These are phyloP conservation scores for Prosapia bicincta DNA, from an alignment of 2,888 invertebrate genomes.

Conservation along the genomic window DNA sequence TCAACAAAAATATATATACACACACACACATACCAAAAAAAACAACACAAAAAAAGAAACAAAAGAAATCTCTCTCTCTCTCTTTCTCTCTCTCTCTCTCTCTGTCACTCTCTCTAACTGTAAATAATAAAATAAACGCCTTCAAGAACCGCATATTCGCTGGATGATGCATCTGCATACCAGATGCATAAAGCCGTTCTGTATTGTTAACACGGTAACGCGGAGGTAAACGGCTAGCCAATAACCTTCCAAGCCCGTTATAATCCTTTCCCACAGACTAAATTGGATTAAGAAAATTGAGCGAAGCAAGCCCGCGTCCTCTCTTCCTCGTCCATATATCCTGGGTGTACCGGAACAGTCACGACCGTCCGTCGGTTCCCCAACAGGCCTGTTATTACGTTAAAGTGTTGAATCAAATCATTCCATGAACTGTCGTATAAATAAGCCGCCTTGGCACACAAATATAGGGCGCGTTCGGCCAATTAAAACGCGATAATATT, in stretches of 20 bases:
- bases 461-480: background rate
- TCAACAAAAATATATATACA: too few species aligned
- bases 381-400: background rate
- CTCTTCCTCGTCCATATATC: background rate
- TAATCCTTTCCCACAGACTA: background rate
- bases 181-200: too few species aligned
- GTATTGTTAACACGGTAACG: background rate
- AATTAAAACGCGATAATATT: background rate
- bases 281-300: constrained; percentile 2
- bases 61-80: too few species aligned
- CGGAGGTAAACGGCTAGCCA: background rate
- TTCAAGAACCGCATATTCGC: too few species aligned
- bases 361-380: background rate
- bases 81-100: too few species aligned
- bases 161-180: too few species aligned
- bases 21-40: too few species aligned
- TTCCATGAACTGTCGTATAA: background rate
- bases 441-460: background rate
- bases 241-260: background rate
- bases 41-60: too few species aligned
- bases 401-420: background rate
- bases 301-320: background rate
- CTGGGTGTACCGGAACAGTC: background rate
- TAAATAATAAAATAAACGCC: too few species aligned
- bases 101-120: too few species aligned